These are phyloP conservation scores for Sphaerophoria taeniata DNA, from an alignment of 2,888 invertebrate genomes.

Conservation along the genomic window DNA sequence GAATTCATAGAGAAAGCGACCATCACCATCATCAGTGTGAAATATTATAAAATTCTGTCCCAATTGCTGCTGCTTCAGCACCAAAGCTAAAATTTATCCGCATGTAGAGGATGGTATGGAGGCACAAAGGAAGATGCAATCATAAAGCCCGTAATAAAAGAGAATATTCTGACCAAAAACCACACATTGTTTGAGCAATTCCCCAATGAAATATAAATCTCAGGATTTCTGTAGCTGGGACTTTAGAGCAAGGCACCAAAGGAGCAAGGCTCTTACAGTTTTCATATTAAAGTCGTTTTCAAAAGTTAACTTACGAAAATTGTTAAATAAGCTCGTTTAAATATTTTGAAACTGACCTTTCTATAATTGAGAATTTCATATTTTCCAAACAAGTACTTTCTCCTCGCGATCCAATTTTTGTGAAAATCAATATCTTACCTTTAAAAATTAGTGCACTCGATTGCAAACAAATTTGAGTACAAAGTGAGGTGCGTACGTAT, in stretches of 20 bases:
- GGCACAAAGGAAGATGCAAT: not conserved
- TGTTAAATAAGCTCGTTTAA: too few relatives aligned
- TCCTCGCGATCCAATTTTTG: too few relatives aligned
- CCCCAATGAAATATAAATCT: constrained; percentile 66
- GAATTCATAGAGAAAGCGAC: constrained; percentile 36
- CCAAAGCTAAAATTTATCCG: not conserved
- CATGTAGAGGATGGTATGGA: not conserved
- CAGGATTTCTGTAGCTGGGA: constrained; percentile 50
- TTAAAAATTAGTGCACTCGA: too few relatives aligned
- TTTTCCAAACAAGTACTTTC: too few relatives aligned
- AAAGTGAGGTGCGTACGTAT: too few relatives aligned
- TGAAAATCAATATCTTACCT: too few relatives aligned
- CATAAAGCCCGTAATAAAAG: constrained; percentile 61
- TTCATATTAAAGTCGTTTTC: constrained; percentile 7
- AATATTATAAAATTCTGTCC: constrained; percentile 21
- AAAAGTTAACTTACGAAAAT: not conserved
- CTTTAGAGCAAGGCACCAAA: constrained; percentile 49
- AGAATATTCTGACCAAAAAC: constrained; percentile 20
- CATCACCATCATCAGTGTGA: constrained; percentile 47
- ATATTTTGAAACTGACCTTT: too few relatives aligned
- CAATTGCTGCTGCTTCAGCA: not conserved
- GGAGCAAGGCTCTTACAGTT: constrained; percentile 41
- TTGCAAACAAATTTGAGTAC: too few relatives aligned
- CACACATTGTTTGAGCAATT: constrained; percentile 59
- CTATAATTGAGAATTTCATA: too few relatives aligned